phyloP scores from a whole-genome alignment of 2,888 invertebrate species.

The Podabrus alpinus region DNA sequence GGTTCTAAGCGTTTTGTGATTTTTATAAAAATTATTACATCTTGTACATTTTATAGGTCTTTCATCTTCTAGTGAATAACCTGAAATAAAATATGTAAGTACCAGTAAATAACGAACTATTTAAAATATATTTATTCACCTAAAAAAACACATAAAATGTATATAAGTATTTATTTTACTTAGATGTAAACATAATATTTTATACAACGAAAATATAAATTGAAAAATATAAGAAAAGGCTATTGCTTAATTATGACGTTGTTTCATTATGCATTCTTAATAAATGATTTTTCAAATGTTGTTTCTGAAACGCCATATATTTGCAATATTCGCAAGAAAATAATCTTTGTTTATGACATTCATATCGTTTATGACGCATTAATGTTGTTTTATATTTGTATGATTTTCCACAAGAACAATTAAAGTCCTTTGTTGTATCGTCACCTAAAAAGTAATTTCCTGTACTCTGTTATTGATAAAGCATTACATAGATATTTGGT shows the following conservation, averaged over 20 bases:
- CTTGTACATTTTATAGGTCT: slow-evolving; percentile 29
- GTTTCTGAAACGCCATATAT: slow-evolving; percentile 23
- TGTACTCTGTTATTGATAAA: neutral
- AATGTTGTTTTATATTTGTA: slow-evolving; percentile 23
- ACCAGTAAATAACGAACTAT: neutral
- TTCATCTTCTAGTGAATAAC: neutral
- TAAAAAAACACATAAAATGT: neutral
- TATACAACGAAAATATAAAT: neutral
- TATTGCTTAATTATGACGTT: no score
- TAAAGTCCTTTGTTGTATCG: neutral
- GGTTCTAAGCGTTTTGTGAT: slow-evolving; percentile 32
- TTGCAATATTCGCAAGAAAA: slow-evolving; percentile 17
- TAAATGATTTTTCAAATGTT: slow-evolving; percentile 15
- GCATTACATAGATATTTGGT: neutral
- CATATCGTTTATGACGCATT: slow-evolving; percentile 31
- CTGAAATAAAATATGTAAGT: neutral
- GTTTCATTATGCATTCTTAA: slow-evolving; percentile 3
- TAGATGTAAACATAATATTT: neutral
- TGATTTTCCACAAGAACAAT: slow-evolving; percentile 26
- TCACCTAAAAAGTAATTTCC: neutral
- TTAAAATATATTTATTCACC: no score
- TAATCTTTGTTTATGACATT: slow-evolving; percentile 29
- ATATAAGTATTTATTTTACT: neutral
- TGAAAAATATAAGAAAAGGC: neutral
- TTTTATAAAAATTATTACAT: slow-evolving; percentile 39